Evolutionary conservation across 2,888 invertebrate species (phyloP), one percentile per base, ranked within the genome.

Genomic region (Callyntrura guangdongensis): DNA sequence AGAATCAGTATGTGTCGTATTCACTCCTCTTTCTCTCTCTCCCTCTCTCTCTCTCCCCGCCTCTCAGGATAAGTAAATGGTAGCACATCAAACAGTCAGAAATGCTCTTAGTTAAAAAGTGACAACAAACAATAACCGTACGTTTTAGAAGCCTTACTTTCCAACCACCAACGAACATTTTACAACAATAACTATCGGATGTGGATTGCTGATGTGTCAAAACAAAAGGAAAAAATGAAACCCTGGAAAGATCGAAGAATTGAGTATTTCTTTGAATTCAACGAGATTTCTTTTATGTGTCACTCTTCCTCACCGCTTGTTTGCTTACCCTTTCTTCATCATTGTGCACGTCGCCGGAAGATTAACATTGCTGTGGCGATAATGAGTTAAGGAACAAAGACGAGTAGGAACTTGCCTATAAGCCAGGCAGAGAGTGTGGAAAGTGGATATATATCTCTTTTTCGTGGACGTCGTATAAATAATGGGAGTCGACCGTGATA

Each of bases 91-190:
- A 49, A 53, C 74, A 77, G 49, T 9, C 53, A 77, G 53, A 77
- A 45, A 25, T 77, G 77, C 53, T 14, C n/a, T 53, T 77, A 53
- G 53, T 77, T 77, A 53, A 77, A 77, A 77, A 77, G 53, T 53
- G 77, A 86, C 86, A 86, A 64, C 87, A 87, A 87, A 87, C 87
- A 81, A 56, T 81, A 69, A 79, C 27, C 56, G 14, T 64, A 17
- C 22, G 22, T 1, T 74, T 74, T 49, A 20, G 72, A 20, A 74
- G 74, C 25, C 53, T 77, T 49, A 5, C 22, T 6, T 72, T 72
- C 47, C 20, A 47, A 12, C n/a, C 9, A 69, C 61, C 74, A 88
- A 88, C 82, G 82, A 88, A 88, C 36, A 6, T 36, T 36, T 36
- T 36, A 6, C 36, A 6, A 36, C 2, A 36, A 36, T 36, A 2